Base-by-base conservation (phyloP, 1,140 invertebrate genomes). In the Acromyrmex echinatior region DNA sequence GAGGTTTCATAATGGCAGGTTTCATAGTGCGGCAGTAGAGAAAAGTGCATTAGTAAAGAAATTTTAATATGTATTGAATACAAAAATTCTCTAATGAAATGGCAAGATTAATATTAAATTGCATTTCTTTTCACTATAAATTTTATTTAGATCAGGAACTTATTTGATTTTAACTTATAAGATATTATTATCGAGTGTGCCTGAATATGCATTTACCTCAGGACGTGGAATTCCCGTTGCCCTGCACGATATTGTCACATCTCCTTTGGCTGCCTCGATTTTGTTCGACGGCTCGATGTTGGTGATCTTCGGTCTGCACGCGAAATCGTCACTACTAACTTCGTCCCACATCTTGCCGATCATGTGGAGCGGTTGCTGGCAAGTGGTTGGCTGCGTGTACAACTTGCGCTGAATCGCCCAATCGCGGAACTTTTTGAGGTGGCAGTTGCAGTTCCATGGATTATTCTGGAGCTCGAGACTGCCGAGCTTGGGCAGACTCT, bases 371-470 rank as follows among this genome's bases (percentile, higher is more conserved):
- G 98, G 98, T 87, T 97, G 96, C 14, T 94, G 94, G 92, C 98
- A 98, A 4, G 96, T 95, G 6, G 97, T 98, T 0, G 97, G 96
- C 10, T 96, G 96, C 0, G 97, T 97, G 85, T 98, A 97, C 0
- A 98, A 94, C n/a, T 97, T 97, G 53, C 96, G 96, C 49, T 96
- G 96, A 0, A 98, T 96, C 12, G 97, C 96, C 96, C 97, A 98
- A 88, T 98, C 96, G 31, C 98, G 96, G 87, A 99, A 98, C 9
- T 96, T 96, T 90, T 98, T 97, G 66, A 99, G 94, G 80, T 97
- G 96, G 91, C 98, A 99, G 93, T 99, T 98, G 92, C 98, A 99
- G 62, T 97, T 96, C 98, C 98, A 99, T 0, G 97, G 97, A 93
- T 99, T 99, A 80, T 97, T 97, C 78, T 97, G 96, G 0, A 99